phyloP scores from a whole-genome alignment of 2,113 vertebrate species.

The Plectropomus leopardus region DNA sequence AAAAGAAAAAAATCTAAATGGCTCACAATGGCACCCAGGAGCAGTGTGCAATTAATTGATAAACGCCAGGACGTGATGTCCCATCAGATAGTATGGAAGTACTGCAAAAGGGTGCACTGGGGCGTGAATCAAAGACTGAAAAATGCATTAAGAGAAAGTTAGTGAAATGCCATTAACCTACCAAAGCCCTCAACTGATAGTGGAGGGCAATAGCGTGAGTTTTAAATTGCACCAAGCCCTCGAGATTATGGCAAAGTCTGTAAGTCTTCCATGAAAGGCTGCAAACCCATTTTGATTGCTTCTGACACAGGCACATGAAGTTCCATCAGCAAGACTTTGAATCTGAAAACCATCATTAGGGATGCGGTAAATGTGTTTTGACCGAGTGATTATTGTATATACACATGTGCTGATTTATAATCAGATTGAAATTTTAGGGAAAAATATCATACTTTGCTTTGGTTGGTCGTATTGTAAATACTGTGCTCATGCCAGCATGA shows the following conservation, averaged over 20 bases:
- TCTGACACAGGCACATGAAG: conserved; percentile 74
- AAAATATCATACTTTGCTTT: conserved; percentile 53
- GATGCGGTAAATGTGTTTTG: conserved; percentile 76
- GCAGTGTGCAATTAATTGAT: conserved; percentile 84
- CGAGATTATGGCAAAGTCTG: conserved; percentile 77
- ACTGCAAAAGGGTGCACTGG: conserved; percentile 74
- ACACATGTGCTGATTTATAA: conserved; percentile 74
- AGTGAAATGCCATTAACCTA: conserved; percentile 84
- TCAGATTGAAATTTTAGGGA: conserved; percentile 65
- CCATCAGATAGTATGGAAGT: conserved; percentile 75
- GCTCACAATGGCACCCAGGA: conserved; percentile 77
- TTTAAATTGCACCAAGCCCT: conserved; percentile 82
- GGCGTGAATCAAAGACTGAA: conserved; percentile 80
- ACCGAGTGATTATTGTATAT: conserved; percentile 76
- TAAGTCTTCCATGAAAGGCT: conserved; percentile 74
- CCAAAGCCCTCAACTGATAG: conserved; percentile 81
- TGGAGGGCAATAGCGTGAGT: conserved; percentile 73
- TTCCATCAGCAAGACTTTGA: conserved; percentile 68
- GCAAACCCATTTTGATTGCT: conserved; percentile 74
- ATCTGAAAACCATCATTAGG: conserved; percentile 78
- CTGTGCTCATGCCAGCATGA: conserved; percentile 56
- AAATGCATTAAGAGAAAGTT: conserved; percentile 82
- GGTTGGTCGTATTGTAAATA: conserved; percentile 72
- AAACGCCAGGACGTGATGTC: conserved; percentile 82
- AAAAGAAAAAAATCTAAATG: conserved; percentile 61